These are phyloP conservation scores for Melinaea menophilus DNA, from an alignment of 2,888 invertebrate genomes.

Conservation along the genomic window DNA sequence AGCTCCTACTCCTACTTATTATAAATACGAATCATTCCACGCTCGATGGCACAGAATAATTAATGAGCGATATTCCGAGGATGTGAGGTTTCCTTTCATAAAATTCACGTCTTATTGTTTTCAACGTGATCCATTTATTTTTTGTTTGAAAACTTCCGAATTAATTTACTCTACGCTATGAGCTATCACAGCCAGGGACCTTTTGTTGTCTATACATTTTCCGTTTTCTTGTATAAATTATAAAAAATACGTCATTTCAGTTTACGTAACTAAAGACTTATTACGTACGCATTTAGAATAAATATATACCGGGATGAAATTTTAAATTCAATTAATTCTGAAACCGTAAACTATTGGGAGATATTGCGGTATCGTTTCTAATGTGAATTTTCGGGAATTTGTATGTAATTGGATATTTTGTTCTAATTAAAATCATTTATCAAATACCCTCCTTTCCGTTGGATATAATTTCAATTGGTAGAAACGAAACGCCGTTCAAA, in stretches of 20 bases:
- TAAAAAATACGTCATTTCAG: conserved; percentile 7
- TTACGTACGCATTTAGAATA: not conserved
- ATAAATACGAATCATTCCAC: conserved; percentile 43
- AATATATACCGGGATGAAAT: not conserved
- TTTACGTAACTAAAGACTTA: not conserved
- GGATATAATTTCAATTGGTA: no score
- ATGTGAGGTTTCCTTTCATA: conserved; percentile 58
- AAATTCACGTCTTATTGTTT: conserved; percentile 55
- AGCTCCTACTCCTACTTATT: conserved; percentile 32
- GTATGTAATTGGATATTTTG: conserved; percentile 19
- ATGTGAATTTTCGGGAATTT: conserved; percentile 13
- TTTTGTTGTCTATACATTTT: conserved; percentile 30
- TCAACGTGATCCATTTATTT: conserved; percentile 47
- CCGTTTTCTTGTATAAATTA: conserved; percentile 15
- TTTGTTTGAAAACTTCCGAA: conserved; percentile 60
- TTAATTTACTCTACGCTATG: conserved; percentile 60
- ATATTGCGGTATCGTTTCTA: not conserved
- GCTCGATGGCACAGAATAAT: conserved; percentile 62
- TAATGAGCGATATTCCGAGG: conserved; percentile 53
- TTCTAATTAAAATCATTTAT: conserved; percentile 15
- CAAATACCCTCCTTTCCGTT: not conserved
- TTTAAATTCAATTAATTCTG: conserved; percentile 1
- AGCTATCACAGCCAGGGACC: conserved; percentile 59
- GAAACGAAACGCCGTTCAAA: no score
- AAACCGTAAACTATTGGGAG: conserved; percentile 5